Evolutionary conservation across 2,797 vertebrate genomes (phyloP).

Genomic region (Botia kubotai): DNA sequence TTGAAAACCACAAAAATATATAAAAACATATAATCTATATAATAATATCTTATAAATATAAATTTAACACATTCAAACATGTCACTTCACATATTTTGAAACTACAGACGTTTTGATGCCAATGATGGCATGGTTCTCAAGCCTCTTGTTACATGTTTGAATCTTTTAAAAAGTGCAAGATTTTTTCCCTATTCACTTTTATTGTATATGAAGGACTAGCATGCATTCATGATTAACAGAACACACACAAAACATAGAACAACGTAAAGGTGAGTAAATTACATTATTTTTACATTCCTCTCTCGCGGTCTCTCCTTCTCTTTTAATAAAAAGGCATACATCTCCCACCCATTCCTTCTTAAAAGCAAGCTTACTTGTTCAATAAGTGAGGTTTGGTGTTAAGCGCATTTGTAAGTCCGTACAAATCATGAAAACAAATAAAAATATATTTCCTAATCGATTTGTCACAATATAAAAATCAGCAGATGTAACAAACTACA

Average conservation of each 20-base stretch:
- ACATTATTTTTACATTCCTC: neutral
- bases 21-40: neutral
- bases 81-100: no score
- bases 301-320: neutral
- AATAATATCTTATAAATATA: no score
- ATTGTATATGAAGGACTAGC: neutral
- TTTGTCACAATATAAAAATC: slow-evolving; percentile 6
- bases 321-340: neutral
- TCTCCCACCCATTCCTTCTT: slow-evolving; percentile 2
- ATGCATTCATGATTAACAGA: neutral
- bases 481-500: slow-evolving; percentile 1
- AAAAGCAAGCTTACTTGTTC: slow-evolving; percentile 4
- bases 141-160: no score
- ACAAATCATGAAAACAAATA: neutral
- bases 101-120: no score
- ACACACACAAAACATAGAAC: neutral
- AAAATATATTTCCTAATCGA: neutral
- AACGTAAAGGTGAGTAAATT: neutral
- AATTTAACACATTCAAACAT: no score
- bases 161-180: no score
- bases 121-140: no score
- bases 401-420: neutral
- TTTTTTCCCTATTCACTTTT: neutral
- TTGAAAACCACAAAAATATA: neutral
- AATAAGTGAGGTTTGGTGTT: neutral